Percentiles rank a stretch among this genome's conserved stretches.
These are phyloP conservation scores for Drosophila nr. medialis DNA, from an alignment of 2,888 invertebrate species.

Conservation along the genomic window DNA sequence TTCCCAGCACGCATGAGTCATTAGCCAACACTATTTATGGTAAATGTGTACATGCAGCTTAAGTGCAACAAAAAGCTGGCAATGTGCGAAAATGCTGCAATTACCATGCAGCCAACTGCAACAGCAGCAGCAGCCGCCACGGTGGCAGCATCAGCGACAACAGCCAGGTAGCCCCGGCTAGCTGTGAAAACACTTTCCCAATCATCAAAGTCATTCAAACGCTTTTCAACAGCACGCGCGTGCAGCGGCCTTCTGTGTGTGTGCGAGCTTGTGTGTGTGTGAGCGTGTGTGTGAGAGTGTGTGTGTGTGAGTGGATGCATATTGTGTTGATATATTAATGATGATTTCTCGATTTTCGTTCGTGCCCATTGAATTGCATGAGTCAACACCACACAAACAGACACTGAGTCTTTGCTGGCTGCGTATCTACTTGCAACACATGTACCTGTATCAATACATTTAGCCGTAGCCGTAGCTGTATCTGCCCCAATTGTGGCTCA, in stretches of 20 bases:
- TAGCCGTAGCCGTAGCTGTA: slow-evolving; percentile 20
- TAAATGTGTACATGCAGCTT: not conserved
- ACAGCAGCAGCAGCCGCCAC: slow-evolving; percentile 8
- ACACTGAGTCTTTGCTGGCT: slow-evolving; percentile 25
- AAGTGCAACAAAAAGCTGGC: slow-evolving; percentile 46
- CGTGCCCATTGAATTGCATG: slow-evolving; percentile 79
- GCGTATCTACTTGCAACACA: slow-evolving; percentile 57
- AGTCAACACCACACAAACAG: slow-evolving; percentile 58
- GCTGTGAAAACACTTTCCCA: slow-evolving; percentile 77
- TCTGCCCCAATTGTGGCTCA: slow-evolving; percentile 35
- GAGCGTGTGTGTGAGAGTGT: not conserved
- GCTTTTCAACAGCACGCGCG: slow-evolving; percentile 73
- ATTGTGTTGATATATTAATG: slow-evolving; percentile 78
- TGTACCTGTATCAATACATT: slow-evolving; percentile 36
- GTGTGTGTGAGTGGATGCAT: slow-evolving; percentile 46
- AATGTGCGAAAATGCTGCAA: slow-evolving; percentile 76
- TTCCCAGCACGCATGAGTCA: slow-evolving; percentile 63
- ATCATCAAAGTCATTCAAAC: slow-evolving; percentile 78
- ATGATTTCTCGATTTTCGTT: slow-evolving; percentile 77
- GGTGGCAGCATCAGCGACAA: slow-evolving; percentile 4
- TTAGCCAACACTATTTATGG: slow-evolving; percentile 16
- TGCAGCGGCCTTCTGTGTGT: slow-evolving; percentile 34
- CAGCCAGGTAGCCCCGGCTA: slow-evolving; percentile 37
- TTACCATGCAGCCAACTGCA: slow-evolving; percentile 60
- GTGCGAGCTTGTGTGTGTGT: slow-evolving; percentile 4